Base-by-base conservation (phyloP, 23 tunicate genomes). In the Clavelina lepadiformis region DNA sequence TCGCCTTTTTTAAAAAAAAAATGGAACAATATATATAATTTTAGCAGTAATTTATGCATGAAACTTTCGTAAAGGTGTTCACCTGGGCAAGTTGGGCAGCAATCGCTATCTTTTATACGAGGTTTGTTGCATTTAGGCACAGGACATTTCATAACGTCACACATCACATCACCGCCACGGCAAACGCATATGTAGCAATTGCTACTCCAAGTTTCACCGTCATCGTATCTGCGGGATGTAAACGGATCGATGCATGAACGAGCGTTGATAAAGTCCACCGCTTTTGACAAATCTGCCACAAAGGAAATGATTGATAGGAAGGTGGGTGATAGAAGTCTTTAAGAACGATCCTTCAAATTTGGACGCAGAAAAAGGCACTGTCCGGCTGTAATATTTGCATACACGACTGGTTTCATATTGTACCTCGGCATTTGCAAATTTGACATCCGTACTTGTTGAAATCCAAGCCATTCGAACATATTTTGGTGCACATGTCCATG, bases 41-140 rank as follows among this genome's bases (percentile, higher is more conserved):
- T n/a, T n/a, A n/a, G n/a, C n/a, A n/a, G n/a, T n/a, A n/a, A n/a
- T n/a, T n/a, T n/a, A n/a, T n/a, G n/a, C n/a, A n/a, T n/a, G n/a
- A n/a, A n/a, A n/a, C n/a, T n/a, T n/a, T n/a, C n/a, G n/a, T n/a
- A n/a, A n/a, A n/a, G n/a, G n/a, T n/a, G n/a, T n/a, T n/a, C n/a
- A 83, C 91, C 93, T 61, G 93, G 74, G 30, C 95, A 86, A 44
- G 55, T 58, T 4, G 95, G 38, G 33, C 95, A 86, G 46, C 77
- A 66, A 32, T 46, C 67, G 32, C 65, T 76, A 11, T 65, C 46
- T 20, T 53, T 34, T 11, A 71, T 24, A 24, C 26, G 37, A 15
- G 95, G 95, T 5, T 86, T 36, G 46, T 78, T 71, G 71, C 95
- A 86, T 1, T 45, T 26, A 3, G 80, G 95, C 11, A 71, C 49